Conservation (phyloP, 2,113 vertebrate species). For the Toxotes jaculatrix region DNA sequence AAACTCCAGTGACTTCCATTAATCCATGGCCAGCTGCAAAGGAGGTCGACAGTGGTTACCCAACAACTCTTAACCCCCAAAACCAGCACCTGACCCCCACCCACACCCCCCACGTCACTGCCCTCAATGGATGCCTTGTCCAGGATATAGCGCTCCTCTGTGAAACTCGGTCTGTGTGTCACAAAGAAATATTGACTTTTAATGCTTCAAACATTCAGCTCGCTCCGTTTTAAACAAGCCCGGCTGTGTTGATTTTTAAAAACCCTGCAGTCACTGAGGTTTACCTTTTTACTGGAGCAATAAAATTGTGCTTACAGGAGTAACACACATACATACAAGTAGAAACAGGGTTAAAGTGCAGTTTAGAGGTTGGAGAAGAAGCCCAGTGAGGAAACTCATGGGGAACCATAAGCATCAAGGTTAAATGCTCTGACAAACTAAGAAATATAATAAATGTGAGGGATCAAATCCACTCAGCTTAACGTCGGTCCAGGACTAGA, state of each 20-base stretch:
- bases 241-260: constrained; percentile 61
- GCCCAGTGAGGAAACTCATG: not conserved
- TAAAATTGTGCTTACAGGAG: constrained; percentile 26
- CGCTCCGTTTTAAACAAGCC: constrained; percentile 54
- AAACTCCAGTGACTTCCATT: constrained; percentile 6
- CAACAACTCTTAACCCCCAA: constrained; percentile 56
- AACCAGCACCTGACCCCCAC: constrained; percentile 34
- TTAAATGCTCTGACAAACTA: not conserved
- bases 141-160: constrained; percentile 63
- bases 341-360: not conserved
- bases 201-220: constrained; percentile 68
- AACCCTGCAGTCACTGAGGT: constrained; percentile 38
- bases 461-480: not conserved
- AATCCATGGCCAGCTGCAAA: constrained; percentile 42
- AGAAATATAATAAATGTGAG: not conserved
- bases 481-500: not conserved
- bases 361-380: constrained; percentile 25
- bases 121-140: constrained; percentile 73
- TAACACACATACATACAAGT: constrained; percentile 22
- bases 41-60: constrained; percentile 45
- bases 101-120: not conserved
- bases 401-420: not conserved
- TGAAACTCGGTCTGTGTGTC: constrained; percentile 41
- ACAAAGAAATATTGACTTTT: constrained; percentile 78
- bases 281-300: constrained; percentile 55